Evolutionary conservation across 2,888 invertebrate species (phyloP).

Genomic region (Lymantria monacha): DNA sequence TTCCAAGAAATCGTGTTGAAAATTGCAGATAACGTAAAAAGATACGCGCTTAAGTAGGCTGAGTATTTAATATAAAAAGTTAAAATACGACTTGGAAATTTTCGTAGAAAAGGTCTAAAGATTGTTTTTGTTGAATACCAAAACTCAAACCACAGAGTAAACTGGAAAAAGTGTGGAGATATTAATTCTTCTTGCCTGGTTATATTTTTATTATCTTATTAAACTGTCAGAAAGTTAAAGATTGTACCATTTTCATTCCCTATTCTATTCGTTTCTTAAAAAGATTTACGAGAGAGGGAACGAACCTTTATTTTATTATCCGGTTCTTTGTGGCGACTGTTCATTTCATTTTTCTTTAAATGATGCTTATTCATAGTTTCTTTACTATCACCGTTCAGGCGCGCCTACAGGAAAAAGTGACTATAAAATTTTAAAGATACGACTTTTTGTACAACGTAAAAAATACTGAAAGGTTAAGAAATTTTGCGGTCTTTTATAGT

Average conservation of each 20-base stretch:
- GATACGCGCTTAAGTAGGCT: constrained; percentile 2
- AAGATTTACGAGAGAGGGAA: constrained; percentile 65
- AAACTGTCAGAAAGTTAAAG: constrained; percentile 79
- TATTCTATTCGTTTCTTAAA: constrained; percentile 64
- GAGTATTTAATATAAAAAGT: constrained; percentile 11
- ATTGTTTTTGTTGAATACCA: constrained; percentile 27
- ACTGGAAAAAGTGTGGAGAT: constrained; percentile 31
- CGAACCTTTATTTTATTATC: constrained; percentile 67
- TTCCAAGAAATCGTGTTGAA: constrained; percentile 12
- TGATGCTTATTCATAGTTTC: constrained; percentile 21
- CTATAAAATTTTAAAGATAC: constrained; percentile 30
- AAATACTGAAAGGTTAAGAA: no score
- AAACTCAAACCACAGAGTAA: constrained; percentile 23
- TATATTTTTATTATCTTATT: constrained; percentile 78
- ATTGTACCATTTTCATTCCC: constrained; percentile 69
- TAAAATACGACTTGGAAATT: constrained; percentile 8
- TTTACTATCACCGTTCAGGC: constrained; percentile 26
- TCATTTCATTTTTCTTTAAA: constrained; percentile 42
- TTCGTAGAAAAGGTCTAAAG: constrained; percentile 19
- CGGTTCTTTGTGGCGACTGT: constrained; percentile 55
- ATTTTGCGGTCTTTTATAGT: no score
- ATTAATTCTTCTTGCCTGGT: constrained; percentile 50
- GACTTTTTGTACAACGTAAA: no score
- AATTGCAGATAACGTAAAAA: constrained; percentile 16
- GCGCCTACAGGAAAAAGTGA: constrained; percentile 23